Base-by-base conservation (phyloP, 2,888 invertebrate species). In the Malachius bipustulatus region DNA sequence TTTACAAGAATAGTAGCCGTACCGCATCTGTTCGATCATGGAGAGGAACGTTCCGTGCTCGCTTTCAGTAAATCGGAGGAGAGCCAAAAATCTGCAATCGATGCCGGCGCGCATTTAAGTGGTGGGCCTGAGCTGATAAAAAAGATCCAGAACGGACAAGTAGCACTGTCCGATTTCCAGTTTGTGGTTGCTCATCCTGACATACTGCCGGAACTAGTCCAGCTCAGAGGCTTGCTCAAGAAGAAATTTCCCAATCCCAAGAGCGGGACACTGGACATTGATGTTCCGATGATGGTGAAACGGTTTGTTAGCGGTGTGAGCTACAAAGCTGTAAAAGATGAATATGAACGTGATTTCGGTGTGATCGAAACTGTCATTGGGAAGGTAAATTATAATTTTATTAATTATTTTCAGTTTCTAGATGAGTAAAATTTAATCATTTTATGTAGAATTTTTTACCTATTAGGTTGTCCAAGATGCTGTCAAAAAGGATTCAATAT, bases 41-140 rank as follows among this genome's bases (percentile, higher is more conserved):
- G 75, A 0, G 77, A 76, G 39, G 71, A 73, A 14, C 69, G 83
- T 19, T 68, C 70, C 1, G 71, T 89, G 26, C 59, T 88, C 1
- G 87, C 75, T 0, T 82, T 90, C 56, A 75, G 78, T 38, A 84
- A 84, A 54, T 68, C 67, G n/a, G 57, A 65, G 0, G 76, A 75
- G 35, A 49, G 70, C 11, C 69, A 73, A 32, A 62, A 70, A 33
- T 66, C 68, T 41, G 82, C 79, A 0, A 58, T 62, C 9, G 67
- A 73, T 12, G 78, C 80, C 0, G 89, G 89, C 1, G 89, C 87
- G 1, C 66, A 73, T 0, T 56, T 73, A 4, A 78, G 71, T 8
- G 89, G 87, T 8, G 83, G 82, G 3, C 53, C 65, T 1, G 83
- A 85, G 27, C 52, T 87, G 11, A 71, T 90, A 15, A 83, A 81